These are phyloP conservation scores for Drosophila varians DNA, from an alignment of 1,140 invertebrate species.

Conservation along the genomic window DNA sequence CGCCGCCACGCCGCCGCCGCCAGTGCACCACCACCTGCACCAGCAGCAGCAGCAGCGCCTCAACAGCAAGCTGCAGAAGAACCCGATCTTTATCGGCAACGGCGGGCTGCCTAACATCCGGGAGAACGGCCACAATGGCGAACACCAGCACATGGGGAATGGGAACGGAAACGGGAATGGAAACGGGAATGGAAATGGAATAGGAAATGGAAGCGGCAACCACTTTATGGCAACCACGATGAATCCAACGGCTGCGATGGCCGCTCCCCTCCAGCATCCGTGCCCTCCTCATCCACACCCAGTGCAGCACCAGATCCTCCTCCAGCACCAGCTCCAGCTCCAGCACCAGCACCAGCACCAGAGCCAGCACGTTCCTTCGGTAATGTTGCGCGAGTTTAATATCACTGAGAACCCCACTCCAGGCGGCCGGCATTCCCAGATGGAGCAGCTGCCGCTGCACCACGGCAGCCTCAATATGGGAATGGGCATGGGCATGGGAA, in stretches of 20 bases:
- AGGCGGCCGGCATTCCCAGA: slow-evolving; percentile 59
- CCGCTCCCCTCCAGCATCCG: slow-evolving; percentile 37
- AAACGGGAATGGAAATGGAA: slow-evolving; percentile 8
- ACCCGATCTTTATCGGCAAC: slow-evolving; percentile 71
- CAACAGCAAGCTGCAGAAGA: slow-evolving; percentile 77
- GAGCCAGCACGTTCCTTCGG: slow-evolving; percentile 66
- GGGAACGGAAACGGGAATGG: slow-evolving; percentile 1
- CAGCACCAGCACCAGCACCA: slow-evolving; percentile 54
- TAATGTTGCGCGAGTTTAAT: slow-evolving; percentile 83
- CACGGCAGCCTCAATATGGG: slow-evolving; percentile 37
- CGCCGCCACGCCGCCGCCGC: slow-evolving; percentile 35
- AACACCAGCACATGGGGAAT: slow-evolving; percentile 7
- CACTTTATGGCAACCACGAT: slow-evolving; percentile 5
- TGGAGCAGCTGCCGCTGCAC: slow-evolving; percentile 62
- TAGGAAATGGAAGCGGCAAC: slow-evolving; percentile 8
- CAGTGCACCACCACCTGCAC: slow-evolving; percentile 62
- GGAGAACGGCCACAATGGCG: slow-evolving; percentile 71
- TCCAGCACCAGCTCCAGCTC: slow-evolving; percentile 53
- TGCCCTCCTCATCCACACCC: slow-evolving; percentile 7
- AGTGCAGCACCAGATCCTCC: slow-evolving; percentile 38
- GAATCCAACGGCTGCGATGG: slow-evolving; percentile 38
- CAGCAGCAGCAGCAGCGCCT: slow-evolving; percentile 76
- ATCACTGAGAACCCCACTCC: slow-evolving; percentile 82
- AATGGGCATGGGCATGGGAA: slow-evolving; percentile 9
- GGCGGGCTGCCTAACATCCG: slow-evolving; percentile 76